Percentiles rank a stretch among this genome's conserved stretches.
Conservation (phyloP, 2,888 invertebrate species). For the Sphaerophoria rueppellii region DNA sequence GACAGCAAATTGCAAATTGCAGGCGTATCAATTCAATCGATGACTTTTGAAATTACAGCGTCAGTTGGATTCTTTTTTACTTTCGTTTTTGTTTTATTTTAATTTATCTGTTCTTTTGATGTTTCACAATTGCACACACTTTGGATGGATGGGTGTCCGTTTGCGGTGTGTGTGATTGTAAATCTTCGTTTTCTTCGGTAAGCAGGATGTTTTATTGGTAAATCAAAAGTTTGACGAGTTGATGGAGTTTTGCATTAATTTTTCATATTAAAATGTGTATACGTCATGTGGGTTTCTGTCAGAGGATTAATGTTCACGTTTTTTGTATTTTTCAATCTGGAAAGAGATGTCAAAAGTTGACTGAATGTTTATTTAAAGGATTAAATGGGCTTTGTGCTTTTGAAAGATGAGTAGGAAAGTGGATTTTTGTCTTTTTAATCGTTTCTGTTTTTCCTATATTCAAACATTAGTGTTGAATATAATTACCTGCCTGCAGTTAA, state of each 20-base stretch:
- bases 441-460: too few relatives aligned
- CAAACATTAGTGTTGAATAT: too few relatives aligned
- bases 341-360: too few relatives aligned
- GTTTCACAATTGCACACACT: slow-evolving; percentile 16
- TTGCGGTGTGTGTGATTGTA: slow-evolving; percentile 37
- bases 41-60: slow-evolving; percentile 71
- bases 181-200: slow-evolving; percentile 9
- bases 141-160: slow-evolving; percentile 38
- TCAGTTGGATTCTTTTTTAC: slow-evolving; percentile 47
- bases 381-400: too few relatives aligned
- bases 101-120: slow-evolving; percentile 31
- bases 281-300: too few relatives aligned
- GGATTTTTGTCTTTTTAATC: too few relatives aligned
- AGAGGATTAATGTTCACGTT: too few relatives aligned
- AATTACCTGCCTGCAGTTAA: too few relatives aligned
- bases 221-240: slow-evolving; percentile 24
- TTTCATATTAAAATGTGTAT: neutral
- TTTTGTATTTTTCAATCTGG: too few relatives aligned
- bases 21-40: slow-evolving; percentile 73
- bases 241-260: slow-evolving; percentile 7
- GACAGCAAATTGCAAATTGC: slow-evolving; percentile 72
- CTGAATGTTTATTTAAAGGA: too few relatives aligned
- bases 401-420: too few relatives aligned
- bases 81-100: slow-evolving; percentile 6
- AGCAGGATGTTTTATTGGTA: neutral